phyloP scores from a whole-genome alignment of 1,140 invertebrate species.

The Mamestra configurata region DNA sequence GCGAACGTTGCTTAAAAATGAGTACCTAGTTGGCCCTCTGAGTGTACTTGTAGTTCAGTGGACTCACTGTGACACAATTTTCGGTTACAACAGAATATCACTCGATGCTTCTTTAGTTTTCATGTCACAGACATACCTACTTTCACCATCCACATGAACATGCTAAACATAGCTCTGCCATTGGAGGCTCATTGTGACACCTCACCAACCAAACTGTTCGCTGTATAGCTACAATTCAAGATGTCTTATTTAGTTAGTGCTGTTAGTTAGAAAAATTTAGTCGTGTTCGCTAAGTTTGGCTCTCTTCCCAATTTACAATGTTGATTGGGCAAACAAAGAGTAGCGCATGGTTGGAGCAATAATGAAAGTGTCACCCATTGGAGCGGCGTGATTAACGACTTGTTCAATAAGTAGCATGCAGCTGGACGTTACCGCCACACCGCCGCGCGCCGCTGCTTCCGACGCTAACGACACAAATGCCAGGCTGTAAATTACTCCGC shows the following conservation, averaged over 20 bases:
- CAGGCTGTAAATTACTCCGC: slow-evolving; percentile 18
- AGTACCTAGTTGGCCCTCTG: too few relatives aligned
- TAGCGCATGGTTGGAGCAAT: neutral
- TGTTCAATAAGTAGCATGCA: slow-evolving; percentile 1
- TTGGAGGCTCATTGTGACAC: neutral
- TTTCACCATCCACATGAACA: slow-evolving; percentile 22
- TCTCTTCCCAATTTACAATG: neutral
- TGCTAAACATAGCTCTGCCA: slow-evolving; percentile 31
- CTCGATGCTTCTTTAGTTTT: slow-evolving; percentile 9
- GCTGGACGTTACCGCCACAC: neutral
- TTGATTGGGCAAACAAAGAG: neutral
- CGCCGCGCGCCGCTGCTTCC: too few relatives aligned
- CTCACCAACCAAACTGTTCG: neutral
- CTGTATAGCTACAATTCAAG: neutral
- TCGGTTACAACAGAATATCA: slow-evolving; percentile 5
- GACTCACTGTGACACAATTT: neutral
- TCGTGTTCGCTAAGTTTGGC: neutral
- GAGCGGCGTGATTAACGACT: slow-evolving; percentile 3
- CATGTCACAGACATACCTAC: neutral
- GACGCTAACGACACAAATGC: slow-evolving; percentile 1
- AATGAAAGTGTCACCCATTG: neutral
- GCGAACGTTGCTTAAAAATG: too few relatives aligned
- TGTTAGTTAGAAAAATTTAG: neutral
- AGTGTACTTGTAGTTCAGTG: neutral
- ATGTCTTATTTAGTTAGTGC: too few relatives aligned